Conservation (phyloP, 1,140 invertebrate genomes). For the Trachelipus rathkii region DNA sequence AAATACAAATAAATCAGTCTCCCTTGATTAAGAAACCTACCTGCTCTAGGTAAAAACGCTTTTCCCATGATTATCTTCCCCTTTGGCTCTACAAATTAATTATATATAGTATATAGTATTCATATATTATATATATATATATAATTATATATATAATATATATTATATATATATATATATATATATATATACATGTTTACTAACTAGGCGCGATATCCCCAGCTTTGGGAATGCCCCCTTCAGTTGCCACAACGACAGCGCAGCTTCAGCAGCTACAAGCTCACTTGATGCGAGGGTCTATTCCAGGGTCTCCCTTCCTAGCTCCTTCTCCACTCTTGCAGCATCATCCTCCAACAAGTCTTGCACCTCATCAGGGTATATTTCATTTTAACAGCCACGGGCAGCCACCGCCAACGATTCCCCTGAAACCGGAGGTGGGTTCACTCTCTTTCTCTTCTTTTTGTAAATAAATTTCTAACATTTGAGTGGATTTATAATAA, state of each 20-base stretch:
- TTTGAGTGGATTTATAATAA: no score
- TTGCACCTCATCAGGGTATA: slow-evolving; percentile 40
- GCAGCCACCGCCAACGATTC: slow-evolving; percentile 39
- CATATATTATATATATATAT: not conserved
- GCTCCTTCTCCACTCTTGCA: slow-evolving; percentile 47
- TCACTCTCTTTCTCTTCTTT: slow-evolving; percentile 27
- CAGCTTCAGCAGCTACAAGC: slow-evolving; percentile 72
- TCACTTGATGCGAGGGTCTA: slow-evolving; percentile 60
- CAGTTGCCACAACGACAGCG: slow-evolving; percentile 56
- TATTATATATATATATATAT: slow-evolving; percentile 18
- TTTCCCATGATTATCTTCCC: no score
- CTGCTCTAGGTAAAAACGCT: no score
- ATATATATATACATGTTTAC: not conserved
- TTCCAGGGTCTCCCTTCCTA: slow-evolving; percentile 54
- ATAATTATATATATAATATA: not conserved
- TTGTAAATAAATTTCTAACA: not conserved
- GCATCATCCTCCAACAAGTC: slow-evolving; percentile 37
- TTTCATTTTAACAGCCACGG: slow-evolving; percentile 43
- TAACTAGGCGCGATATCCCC: slow-evolving; percentile 58
- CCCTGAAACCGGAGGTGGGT: slow-evolving; percentile 42
- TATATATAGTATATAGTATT: not conserved
- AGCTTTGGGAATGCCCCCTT: slow-evolving; percentile 63
- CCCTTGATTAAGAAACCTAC: no score
- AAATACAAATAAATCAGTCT: no score
- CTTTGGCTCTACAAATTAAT: no score